Evolutionary conservation across 2,113 vertebrate species (phyloP).

Genomic region (Tachysurus fulvidraco): DNA sequence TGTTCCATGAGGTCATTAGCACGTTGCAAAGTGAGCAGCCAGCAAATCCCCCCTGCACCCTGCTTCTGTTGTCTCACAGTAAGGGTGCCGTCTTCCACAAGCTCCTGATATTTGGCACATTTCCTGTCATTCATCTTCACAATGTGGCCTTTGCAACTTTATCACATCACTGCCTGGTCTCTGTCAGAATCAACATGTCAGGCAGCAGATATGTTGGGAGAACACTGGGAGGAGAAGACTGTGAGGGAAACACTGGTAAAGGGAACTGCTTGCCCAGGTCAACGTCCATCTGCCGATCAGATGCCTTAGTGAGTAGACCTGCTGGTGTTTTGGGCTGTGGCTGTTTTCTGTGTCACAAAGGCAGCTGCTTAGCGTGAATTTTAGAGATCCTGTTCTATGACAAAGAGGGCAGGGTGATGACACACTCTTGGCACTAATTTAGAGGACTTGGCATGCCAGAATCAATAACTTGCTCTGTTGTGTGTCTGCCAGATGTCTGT

Average conservation of each 20-base stretch:
- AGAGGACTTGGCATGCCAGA: not conserved
- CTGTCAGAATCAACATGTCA: slow-evolving; percentile 1
- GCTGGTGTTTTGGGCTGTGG: not conserved
- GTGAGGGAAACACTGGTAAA: not conserved
- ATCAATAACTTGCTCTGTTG: not conserved
- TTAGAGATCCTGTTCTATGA: not conserved
- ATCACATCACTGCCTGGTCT: not conserved
- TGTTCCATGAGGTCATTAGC: not conserved
- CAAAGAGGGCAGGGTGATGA: not conserved
- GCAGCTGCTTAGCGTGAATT: not conserved
- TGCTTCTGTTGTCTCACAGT: not conserved
- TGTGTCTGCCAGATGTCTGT: not conserved
- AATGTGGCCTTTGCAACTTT: not conserved
- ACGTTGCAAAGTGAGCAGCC: not conserved
- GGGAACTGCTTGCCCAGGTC: not conserved
- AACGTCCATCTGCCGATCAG: not conserved
- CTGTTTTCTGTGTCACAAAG: not conserved
- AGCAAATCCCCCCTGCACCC: not conserved
- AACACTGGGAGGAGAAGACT: not conserved
- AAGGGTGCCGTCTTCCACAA: not conserved
- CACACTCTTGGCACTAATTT: not conserved
- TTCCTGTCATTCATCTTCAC: not conserved
- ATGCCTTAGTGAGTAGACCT: not conserved
- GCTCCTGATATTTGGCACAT: not conserved
- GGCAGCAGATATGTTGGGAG: not conserved